Evolutionary conservation across 2,888 invertebrate genomes (phyloP).

Genomic region (Melanostoma mellinum): DNA sequence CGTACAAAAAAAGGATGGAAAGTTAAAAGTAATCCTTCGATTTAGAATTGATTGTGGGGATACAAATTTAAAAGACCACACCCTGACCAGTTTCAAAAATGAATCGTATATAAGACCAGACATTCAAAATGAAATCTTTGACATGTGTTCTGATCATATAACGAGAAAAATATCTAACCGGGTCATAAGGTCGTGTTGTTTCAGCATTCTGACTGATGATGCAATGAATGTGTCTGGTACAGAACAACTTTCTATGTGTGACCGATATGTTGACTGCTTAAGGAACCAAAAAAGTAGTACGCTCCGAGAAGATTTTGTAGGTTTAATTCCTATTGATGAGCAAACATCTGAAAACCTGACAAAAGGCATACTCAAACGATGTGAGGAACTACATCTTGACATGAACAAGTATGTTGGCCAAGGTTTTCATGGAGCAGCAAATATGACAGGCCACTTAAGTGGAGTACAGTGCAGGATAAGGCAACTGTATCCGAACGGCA

Average conservation of each 20-base stretch:
- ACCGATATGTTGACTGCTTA: too few species aligned
- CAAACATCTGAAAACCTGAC: constrained; percentile 9
- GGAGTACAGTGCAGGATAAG: constrained; percentile 1
- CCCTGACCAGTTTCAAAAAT: neutral
- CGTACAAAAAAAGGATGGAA: too few species aligned
- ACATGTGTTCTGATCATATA: neutral
- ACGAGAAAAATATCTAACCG: too few species aligned
- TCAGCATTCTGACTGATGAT: too few species aligned
- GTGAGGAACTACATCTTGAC: constrained; percentile 11
- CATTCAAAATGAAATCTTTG: constrained; percentile 1
- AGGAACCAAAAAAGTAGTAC: neutral
- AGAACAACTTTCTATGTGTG: constrained; percentile 1
- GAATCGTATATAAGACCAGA: constrained; percentile 1
- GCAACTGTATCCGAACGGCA: too few species aligned
- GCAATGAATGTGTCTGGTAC: neutral
- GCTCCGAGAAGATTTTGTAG: constrained; percentile 5
- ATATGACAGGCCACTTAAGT: too few species aligned
- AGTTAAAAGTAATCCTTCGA: too few species aligned
- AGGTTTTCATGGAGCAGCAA: too few species aligned
- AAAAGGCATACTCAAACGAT: neutral
- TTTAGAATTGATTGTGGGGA: constrained; percentile 4
- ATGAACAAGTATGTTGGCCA: neutral
- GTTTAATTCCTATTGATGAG: constrained; percentile 10
- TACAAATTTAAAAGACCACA: neutral
- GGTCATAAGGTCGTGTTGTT: too few species aligned